Percentiles rank a stretch among this genome's conserved stretches.
These are phyloP conservation scores for Euthynnus affinis DNA, from an alignment of 2,797 vertebrate genomes.

Conservation along the genomic window DNA sequence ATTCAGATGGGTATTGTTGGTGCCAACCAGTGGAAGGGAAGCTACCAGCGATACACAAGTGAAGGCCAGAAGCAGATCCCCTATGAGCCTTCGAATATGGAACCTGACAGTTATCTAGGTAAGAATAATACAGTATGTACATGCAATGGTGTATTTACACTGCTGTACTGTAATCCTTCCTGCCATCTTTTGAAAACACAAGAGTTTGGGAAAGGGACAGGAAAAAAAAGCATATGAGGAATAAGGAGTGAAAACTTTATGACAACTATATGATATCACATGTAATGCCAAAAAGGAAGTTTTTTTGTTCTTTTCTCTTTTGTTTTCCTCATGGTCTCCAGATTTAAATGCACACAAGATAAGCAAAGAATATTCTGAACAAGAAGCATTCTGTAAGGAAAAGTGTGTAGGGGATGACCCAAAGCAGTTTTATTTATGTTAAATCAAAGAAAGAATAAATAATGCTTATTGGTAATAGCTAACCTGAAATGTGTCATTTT, in stretches of 20 bases:
- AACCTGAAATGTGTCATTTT: too few species aligned
- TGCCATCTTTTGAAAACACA: background rate
- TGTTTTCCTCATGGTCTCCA: too few species aligned
- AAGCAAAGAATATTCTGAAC: background rate
- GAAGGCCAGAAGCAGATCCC: fast-evolving
- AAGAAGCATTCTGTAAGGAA: too few species aligned
- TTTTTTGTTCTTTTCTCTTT: too few species aligned
- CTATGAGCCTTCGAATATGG: background rate
- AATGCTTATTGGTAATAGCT: too few species aligned
- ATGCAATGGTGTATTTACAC: background rate
- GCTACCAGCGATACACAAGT: conserved; percentile 50
- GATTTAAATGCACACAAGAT: background rate
- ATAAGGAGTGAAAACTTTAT: background rate
- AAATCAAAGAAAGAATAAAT: background rate
- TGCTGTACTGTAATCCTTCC: background rate
- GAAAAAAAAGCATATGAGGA: too few species aligned
- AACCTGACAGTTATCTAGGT: conserved; percentile 83
- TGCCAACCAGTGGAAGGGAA: conserved; percentile 82
- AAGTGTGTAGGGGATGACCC: too few species aligned
- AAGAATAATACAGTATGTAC: background rate
- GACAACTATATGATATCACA: too few species aligned
- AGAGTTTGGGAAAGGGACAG: too few species aligned
- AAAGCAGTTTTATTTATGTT: too few species aligned
- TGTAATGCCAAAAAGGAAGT: too few species aligned
- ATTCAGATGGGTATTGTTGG: conserved; percentile 74